Evolutionary conservation across 1,140 invertebrate species (phyloP).

Genomic region (Diorhabda sublineata): DNA sequence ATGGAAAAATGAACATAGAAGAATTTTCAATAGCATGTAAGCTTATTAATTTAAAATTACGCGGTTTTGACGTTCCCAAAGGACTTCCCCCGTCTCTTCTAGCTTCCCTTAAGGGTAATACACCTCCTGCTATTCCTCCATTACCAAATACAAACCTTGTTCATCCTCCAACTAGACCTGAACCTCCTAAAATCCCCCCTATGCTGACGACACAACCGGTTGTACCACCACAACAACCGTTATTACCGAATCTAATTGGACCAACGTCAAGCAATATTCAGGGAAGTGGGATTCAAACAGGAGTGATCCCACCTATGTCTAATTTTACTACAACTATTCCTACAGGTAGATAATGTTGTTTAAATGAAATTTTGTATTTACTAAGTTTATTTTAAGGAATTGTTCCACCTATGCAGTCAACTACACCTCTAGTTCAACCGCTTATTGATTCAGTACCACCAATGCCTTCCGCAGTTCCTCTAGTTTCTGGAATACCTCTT

Average conservation of each 20-base stretch:
- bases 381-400: conserved; percentile 31
- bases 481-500: conserved; percentile 17
- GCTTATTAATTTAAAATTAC: conserved; percentile 89
- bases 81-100: conserved; percentile 72
- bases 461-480: conserved; percentile 17
- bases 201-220: conserved; percentile 15
- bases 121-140: conserved; percentile 41
- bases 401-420: conserved; percentile 42
- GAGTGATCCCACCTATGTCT: conserved; percentile 24
- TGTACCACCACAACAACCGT: conserved; percentile 29
- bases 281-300: conserved; percentile 16
- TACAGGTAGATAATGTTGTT: conserved; percentile 26
- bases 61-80: conserved; percentile 86
- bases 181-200: conserved; percentile 43
- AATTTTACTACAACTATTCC: conserved; percentile 34
- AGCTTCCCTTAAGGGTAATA: conserved; percentile 55
- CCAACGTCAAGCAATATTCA: conserved; percentile 8
- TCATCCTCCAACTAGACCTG: conserved; percentile 48
- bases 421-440: conserved; percentile 29
- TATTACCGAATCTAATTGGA: conserved; percentile 19
- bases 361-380: background rate
- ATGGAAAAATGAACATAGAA: conserved; percentile 94
- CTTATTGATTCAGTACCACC: conserved; percentile 28
- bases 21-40: conserved; percentile 98
- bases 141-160: conserved; percentile 39